These are phyloP conservation scores for Oryzias melastigma DNA, from an alignment of 2,113 vertebrate species.

Conservation along the genomic window DNA sequence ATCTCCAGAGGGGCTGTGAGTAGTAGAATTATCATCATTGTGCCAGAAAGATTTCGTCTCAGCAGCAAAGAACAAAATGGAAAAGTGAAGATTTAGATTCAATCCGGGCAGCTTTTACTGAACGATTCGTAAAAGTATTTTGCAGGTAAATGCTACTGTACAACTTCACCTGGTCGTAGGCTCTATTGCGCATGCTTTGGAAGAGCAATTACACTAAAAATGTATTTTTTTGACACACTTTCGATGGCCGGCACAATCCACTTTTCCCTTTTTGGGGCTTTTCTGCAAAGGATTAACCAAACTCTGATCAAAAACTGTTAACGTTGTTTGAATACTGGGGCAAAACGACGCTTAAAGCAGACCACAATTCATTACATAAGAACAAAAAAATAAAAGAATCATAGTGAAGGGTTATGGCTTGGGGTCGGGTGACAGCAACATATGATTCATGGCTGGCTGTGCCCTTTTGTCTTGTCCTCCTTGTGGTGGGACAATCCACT, in stretches of 20 bases:
- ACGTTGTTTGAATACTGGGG: slow-evolving; percentile 54
- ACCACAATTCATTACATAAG: slow-evolving; percentile 67
- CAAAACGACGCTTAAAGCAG: slow-evolving; percentile 56
- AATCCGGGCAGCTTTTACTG: slow-evolving; percentile 15
- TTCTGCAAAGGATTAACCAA: slow-evolving; percentile 17
- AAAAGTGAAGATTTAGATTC: slow-evolving; percentile 32
- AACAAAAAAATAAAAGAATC: slow-evolving; percentile 69
- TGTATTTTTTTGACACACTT: slow-evolving; percentile 2
- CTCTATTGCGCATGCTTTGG: not conserved
- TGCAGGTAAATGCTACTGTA: not conserved
- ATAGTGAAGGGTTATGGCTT: slow-evolving; percentile 66
- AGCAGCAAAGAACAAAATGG: slow-evolving; percentile 32
- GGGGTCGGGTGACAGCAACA: slow-evolving; percentile 73
- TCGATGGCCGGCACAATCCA: not conserved
- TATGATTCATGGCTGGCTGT: slow-evolving; percentile 74
- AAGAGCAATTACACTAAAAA: not conserved
- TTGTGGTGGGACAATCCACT: slow-evolving; percentile 62
- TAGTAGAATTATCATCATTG: slow-evolving; percentile 20
- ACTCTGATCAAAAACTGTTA: slow-evolving; percentile 35
- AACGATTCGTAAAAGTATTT: not conserved
- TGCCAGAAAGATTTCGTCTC: slow-evolving; percentile 44
- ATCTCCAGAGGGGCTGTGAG: slow-evolving; percentile 27
- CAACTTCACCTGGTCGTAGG: not conserved
- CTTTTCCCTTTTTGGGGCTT: slow-evolving; percentile 6
- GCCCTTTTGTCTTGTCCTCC: slow-evolving; percentile 71